Conservation (phyloP, 2,113 vertebrate species). For the Leucopternis melanops region DNA sequence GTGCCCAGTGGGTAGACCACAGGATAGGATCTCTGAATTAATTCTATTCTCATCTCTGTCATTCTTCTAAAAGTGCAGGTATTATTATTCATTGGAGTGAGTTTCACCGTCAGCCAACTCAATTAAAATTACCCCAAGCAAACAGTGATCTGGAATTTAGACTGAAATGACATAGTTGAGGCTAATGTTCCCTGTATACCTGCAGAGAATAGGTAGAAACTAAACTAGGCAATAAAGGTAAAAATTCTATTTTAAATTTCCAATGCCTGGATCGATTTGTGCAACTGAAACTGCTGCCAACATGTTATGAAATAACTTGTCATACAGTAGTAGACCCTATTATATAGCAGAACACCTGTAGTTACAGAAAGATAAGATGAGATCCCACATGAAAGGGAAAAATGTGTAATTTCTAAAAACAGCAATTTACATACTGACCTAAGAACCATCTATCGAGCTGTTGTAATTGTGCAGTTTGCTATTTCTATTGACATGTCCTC, state of each 20-base stretch:
- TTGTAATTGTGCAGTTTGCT: background rate
- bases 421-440: conserved; percentile 18
- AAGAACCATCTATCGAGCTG: background rate
- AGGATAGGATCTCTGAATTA: conserved; percentile 5
- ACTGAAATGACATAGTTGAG: background rate
- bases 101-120: conserved; percentile 26
- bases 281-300: conserved; percentile 7
- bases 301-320: background rate
- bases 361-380: background rate
- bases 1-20: conserved; percentile 14
- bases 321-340: background rate
- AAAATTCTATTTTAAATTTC: background rate
- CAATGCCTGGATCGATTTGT: background rate
- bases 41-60: conserved; percentile 42
- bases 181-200: background rate
- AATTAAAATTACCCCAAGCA: conserved; percentile 39
- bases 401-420: background rate
- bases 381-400: background rate
- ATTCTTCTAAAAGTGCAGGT: conserved; percentile 16
- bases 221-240: background rate
- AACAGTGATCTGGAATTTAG: conserved; percentile 3
- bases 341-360: background rate
- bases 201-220: background rate
- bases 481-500: background rate
- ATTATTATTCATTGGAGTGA: conserved; percentile 29